Base-by-base conservation (phyloP, 2,888 invertebrate genomes). In the Acronicta leporina region DNA sequence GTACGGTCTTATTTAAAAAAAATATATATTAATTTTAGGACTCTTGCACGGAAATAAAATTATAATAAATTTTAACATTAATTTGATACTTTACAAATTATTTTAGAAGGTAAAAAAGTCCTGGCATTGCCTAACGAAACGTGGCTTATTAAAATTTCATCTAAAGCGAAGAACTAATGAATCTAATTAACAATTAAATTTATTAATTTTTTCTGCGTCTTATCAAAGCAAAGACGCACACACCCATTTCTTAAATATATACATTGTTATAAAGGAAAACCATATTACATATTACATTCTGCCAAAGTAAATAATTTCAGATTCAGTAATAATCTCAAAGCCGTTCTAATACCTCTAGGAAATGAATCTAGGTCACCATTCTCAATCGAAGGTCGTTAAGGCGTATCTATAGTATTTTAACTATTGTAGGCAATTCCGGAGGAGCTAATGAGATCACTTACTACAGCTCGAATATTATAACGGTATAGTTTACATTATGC, bases 51-150 rank as follows among this genome's bases (percentile, higher is more conserved):
- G 44, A 44, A 6, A 25, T 20, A 6, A 20, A 44, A n/a, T n/a
- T 44, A 25, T 20, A 43, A 44, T 44, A 5, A 43, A 2, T n/a
- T n/a, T 44, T 0, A n/a, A 45, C 2, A 44, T 13, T n/a, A 14
- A 45, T 14, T 8, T 45, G 4, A 44, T 14, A 14, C 25, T 30
- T 15, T 5, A 8, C 11, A 20, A 30, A 47, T 30, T 15, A 46
- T n/a, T 9, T 27, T 30, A 3, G 10, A 33, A 47, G 13, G 16
- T 33, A 16, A 10, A 27, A 35, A 41, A 38, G 50, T 40, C 14
- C 25, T 41, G 15, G 8, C 43, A 8, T 55, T 51, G 51, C 2
- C 11, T 42, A 44, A 51, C n/a, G 30, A 64, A 71, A 71, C 14
- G 14, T 27, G 35, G 11, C 41, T 38, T 38, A 45, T 49, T 47